Evolutionary conservation across 1,140 invertebrate species (phyloP).

Genomic region (Neotoxoptera formosana): DNA sequence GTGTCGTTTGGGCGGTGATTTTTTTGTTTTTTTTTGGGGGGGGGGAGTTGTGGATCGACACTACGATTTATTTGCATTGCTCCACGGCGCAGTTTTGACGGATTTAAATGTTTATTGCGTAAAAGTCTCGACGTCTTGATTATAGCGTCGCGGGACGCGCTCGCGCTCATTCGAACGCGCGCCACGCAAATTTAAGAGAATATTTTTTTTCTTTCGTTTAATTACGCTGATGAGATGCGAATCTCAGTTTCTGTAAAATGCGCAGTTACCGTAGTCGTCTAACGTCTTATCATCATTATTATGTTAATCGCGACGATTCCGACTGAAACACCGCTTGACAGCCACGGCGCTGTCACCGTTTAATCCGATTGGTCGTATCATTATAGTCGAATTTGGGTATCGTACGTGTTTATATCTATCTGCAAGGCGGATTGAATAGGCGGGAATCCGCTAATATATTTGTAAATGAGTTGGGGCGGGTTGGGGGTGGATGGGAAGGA

Average conservation of each 20-base stretch:
- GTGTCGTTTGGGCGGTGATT: neutral
- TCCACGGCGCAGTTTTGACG: neutral
- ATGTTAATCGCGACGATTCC: neutral
- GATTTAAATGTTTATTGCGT: neutral
- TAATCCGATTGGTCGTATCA: neutral
- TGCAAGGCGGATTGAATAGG: neutral
- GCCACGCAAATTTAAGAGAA: neutral
- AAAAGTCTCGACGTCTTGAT: neutral
- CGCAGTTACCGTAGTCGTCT: neutral
- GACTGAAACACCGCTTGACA: neutral
- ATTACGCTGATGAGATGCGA: neutral
- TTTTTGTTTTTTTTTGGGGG: too few relatives aligned
- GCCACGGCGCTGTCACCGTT: too few relatives aligned
- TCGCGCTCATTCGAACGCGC: neutral
- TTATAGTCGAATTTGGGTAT: neutral
- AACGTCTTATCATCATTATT: neutral
- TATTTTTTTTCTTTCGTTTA: neutral
- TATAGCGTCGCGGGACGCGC: neutral
- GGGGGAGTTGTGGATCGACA: neutral
- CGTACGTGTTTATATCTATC: neutral
- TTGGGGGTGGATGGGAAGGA: neutral
- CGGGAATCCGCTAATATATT: neutral
- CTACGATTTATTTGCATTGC: neutral
- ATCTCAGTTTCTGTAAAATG: neutral
- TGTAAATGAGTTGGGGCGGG: neutral